Conservation (phyloP, 2,888 invertebrate species). For the Napeogenes sylphis region DNA sequence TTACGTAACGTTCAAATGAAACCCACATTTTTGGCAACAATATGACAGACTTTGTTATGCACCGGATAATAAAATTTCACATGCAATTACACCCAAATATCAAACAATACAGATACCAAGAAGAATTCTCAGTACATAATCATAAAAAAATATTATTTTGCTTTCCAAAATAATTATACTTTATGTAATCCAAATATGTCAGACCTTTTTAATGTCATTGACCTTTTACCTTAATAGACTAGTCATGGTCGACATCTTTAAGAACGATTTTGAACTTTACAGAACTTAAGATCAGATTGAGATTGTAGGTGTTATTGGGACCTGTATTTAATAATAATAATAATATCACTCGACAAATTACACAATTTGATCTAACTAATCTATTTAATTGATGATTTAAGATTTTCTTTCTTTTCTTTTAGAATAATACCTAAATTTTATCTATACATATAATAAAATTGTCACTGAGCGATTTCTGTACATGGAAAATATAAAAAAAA, state of each 20-base stretch:
- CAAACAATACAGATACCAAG: not conserved
- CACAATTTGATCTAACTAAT: too few relatives aligned
- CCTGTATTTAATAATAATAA: too few relatives aligned
- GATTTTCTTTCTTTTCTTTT: too few relatives aligned
- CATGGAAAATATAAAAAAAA: too few relatives aligned
- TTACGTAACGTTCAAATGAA: conserved; percentile 4
- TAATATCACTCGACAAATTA: too few relatives aligned
- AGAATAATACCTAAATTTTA: too few relatives aligned
- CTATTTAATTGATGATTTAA: too few relatives aligned
- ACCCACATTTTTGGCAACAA: conserved; percentile 4
- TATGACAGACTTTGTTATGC: not conserved
- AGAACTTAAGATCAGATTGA: too few relatives aligned
- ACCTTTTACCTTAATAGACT: not conserved
- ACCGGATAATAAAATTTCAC: not conserved
- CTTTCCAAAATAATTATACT: conserved; percentile 1
- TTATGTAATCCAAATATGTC: conserved; percentile 2
- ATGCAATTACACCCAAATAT: not conserved
- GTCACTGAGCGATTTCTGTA: too few relatives aligned
- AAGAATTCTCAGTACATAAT: not conserved
- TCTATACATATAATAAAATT: too few relatives aligned
- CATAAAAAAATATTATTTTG: not conserved
- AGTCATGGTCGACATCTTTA: not conserved
- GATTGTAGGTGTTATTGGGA: too few relatives aligned
- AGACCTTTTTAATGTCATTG: not conserved
- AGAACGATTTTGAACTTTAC: not conserved